These are phyloP conservation scores for Spinus pinus DNA, from an alignment of 2,797 vertebrate species.

Conservation along the genomic window DNA sequence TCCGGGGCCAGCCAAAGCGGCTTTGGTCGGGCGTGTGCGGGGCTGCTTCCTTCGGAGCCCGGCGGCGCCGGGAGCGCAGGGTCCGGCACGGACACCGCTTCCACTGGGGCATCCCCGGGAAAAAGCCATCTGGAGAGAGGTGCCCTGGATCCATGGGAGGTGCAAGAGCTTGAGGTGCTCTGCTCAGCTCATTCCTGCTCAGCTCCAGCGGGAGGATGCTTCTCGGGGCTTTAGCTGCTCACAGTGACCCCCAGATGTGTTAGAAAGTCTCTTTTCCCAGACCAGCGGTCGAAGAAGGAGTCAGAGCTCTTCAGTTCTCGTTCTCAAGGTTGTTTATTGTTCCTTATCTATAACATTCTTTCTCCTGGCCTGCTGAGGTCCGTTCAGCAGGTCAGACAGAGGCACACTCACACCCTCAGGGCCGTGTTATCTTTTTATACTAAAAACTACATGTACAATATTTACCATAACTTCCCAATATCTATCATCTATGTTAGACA, in stretches of 20 bases:
- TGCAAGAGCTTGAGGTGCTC: not conserved
- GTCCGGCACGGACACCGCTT: accelerated
- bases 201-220: accelerated
- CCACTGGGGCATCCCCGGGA: accelerated
- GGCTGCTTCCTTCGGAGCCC: not conserved
- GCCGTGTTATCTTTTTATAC: too few species aligned
- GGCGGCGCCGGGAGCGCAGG: too few species aligned
- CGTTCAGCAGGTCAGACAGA: too few species aligned
- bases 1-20: accelerated
- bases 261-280: too few species aligned
- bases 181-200: not conserved
- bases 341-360: too few species aligned
- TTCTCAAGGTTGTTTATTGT: too few species aligned
- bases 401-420: too few species aligned
- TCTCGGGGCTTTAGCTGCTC: too few species aligned
- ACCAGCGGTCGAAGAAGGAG: accelerated
- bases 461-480: too few species aligned
- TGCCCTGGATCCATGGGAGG: accelerated
- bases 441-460: accelerated
- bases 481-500: too few species aligned
- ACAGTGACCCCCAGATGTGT: too few species aligned
- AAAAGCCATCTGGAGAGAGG: accelerated
- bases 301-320: accelerated
- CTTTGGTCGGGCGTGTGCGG: accelerated
- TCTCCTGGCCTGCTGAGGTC: too few species aligned